Evolutionary conservation across 2,113 vertebrate genomes (phyloP).

Genomic region (Willisornis vidua): DNA sequence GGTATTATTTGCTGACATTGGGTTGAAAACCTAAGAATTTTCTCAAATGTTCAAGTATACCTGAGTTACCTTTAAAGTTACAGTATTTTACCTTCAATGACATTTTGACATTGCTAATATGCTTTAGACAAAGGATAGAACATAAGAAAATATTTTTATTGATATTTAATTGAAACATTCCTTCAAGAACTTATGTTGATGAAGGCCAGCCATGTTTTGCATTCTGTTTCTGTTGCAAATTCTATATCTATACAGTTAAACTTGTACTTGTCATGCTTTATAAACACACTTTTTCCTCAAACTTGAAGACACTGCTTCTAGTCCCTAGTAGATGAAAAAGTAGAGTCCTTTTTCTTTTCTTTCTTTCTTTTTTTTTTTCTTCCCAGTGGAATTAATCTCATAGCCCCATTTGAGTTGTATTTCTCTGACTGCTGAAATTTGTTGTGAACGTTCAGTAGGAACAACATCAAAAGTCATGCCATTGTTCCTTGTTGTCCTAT

Average conservation of each 20-base stretch:
- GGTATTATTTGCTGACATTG: background rate
- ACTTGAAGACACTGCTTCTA: background rate
- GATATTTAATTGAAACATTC: background rate
- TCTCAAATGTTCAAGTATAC: background rate
- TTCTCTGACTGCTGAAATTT: background rate
- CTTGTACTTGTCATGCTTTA: background rate
- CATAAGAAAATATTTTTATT: background rate
- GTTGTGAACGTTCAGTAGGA: background rate
- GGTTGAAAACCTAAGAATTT: background rate
- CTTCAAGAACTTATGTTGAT: background rate
- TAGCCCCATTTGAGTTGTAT: background rate
- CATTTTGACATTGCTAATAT: background rate
- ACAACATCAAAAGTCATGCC: background rate
- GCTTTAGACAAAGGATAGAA: background rate
- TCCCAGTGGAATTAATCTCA: background rate
- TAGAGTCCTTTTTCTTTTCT: fast-evolving
- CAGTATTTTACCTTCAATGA: background rate
- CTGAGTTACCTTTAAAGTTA: background rate
- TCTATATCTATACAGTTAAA: background rate
- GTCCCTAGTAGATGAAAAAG: background rate
- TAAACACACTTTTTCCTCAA: background rate
- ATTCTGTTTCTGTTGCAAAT: background rate
- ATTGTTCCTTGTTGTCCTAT: background rate
- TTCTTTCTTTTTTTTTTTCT: background rate
- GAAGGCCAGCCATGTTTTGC: background rate